phyloP scores from a whole-genome alignment of 1,140 invertebrate genomes.

The Sminthurides bifidus region DNA sequence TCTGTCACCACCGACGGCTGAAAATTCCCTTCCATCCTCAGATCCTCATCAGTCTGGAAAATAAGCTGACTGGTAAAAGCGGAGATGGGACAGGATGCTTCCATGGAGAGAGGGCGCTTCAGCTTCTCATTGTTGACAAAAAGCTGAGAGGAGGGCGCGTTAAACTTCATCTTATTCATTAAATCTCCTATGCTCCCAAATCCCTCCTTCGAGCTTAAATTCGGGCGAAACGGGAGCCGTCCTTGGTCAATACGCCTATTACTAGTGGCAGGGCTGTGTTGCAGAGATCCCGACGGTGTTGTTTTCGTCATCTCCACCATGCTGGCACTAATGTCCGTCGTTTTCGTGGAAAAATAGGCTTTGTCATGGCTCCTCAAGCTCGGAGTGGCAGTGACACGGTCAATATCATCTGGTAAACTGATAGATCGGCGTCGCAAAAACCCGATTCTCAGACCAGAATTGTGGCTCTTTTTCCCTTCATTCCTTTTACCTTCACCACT shows the following conservation, averaged over 20 bases:
- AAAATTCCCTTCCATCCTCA: neutral
- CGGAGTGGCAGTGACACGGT: neutral
- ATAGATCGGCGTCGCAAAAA: slow-evolving; percentile 21
- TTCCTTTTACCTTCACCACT: neutral
- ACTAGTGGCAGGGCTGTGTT: neutral
- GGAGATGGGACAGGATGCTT: slow-evolving; percentile 4
- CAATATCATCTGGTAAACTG: slow-evolving; percentile 27
- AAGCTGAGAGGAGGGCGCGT: slow-evolving; percentile 48
- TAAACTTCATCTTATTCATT: slow-evolving; percentile 60
- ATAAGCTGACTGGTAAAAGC: too few relatives aligned
- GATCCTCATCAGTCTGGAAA: neutral
- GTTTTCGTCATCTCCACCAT: neutral
- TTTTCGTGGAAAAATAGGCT: too few relatives aligned
- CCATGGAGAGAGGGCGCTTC: slow-evolving; percentile 35
- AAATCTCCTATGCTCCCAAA: slow-evolving; percentile 58
- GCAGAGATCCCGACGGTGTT: slow-evolving; percentile 7
- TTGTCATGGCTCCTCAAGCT: neutral
- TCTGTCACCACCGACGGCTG: neutral
- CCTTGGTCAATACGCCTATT: neutral
- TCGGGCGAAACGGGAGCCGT: neutral
- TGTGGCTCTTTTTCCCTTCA: neutral
- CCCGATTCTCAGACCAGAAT: slow-evolving; percentile 2
- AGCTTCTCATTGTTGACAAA: slow-evolving; percentile 53
- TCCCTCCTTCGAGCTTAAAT: neutral
- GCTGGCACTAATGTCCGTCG: neutral